Percentiles rank a stretch among this genome's conserved stretches.
phyloP scores from a whole-genome alignment of 2,113 vertebrate genomes.

The Cathartes aura region DNA sequence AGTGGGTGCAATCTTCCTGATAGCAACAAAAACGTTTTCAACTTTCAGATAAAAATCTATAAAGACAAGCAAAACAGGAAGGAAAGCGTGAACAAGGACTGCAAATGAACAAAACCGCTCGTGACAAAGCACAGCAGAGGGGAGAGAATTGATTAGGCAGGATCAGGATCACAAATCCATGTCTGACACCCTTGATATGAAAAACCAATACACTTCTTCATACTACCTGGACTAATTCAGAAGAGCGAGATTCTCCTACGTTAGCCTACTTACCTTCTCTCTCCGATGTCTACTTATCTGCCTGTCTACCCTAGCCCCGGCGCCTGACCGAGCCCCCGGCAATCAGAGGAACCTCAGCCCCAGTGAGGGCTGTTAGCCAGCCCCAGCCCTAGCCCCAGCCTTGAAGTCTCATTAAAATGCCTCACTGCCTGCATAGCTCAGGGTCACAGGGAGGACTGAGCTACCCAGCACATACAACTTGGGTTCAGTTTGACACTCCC shows the following conservation, averaged over 20 bases:
- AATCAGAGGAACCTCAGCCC: neutral
- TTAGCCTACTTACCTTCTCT: neutral
- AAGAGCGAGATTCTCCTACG: neutral
- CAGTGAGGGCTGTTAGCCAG: neutral
- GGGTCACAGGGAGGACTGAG: neutral
- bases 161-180: slow-evolving; percentile 63
- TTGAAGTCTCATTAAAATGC: rapidly evolving
- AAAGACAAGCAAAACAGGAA: slow-evolving; percentile 51
- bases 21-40: slow-evolving; percentile 41
- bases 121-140: slow-evolving; percentile 50
- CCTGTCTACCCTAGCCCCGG: neutral
- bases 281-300: neutral
- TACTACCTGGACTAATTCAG: slow-evolving; percentile 7
- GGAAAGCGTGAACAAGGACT: slow-evolving; percentile 19
- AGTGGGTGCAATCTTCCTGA: neutral
- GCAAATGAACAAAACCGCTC: slow-evolving; percentile 47
- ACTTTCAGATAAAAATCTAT: slow-evolving; percentile 58
- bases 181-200: slow-evolving; percentile 45
- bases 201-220: slow-evolving; percentile 50
- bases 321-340: rapidly evolving
- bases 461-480: no score
- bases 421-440: neutral
- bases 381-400: neutral
- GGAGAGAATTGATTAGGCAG: slow-evolving; percentile 60
- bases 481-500: neutral